Base-by-base conservation (phyloP, 2,888 invertebrate species). In the Xylota sylvarum region DNA sequence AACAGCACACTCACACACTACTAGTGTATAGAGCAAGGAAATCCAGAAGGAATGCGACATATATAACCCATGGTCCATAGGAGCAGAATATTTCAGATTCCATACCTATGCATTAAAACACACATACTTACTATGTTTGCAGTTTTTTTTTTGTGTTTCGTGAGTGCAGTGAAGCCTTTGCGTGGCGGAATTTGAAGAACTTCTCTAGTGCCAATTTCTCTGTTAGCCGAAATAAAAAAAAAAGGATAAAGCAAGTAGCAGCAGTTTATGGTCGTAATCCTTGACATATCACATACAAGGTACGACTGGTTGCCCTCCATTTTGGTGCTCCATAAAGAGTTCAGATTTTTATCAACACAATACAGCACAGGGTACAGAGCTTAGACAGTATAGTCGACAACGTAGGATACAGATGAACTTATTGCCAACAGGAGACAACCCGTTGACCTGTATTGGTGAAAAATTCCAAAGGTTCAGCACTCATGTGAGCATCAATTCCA, bases 231-330 rank as follows among this genome's bases (percentile, higher is more conserved):
- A 2, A 46, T 10, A 35, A 50, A 43, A 58, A 43, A 50, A 40
- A 37, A 23, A 14, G 52, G 19, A 27, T 55, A 55, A 7, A 70
- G n/a, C 56, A 69, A 58, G 30, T 55, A 65, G 58, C 58, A 82
- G 67, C 70, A 82, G 72, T 86, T 82, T 78, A 73, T 86, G 64
- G 69, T 62, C 77, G 67, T 82, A 82, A 82, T 86, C 72, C 82
- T 73, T 86, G 73, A 78, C 82, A 82, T 86, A 77, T 82, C 86
- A 60, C 82, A 78, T 58, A 73, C 81, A 82, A 69, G 77, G 77
- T 82, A 82, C 77, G 62, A 69, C 48, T 76, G 23, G 50, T 50
- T 70, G 37, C 14, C 6, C 30, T 32, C 35, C 37, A 7, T 50
- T 48, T 74, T 46, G 14, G 14, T 62, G 78, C 46, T 35, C 35